These are phyloP conservation scores for Cryptus viduatorius DNA, from an alignment of 2,888 invertebrate species.

Conservation along the genomic window DNA sequence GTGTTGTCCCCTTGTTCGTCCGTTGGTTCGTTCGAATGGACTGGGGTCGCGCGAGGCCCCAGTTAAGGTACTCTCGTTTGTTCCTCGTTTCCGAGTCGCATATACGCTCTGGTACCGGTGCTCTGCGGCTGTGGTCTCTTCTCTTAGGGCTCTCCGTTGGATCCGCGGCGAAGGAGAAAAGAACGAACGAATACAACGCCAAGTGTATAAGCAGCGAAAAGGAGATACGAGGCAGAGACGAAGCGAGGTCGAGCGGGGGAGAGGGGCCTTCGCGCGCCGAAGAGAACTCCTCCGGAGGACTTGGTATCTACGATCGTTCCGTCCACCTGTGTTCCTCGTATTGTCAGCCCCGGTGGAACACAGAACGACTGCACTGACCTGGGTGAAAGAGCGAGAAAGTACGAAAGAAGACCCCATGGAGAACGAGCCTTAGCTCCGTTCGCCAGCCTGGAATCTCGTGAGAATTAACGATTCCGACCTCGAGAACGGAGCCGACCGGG, in stretches of 20 bases:
- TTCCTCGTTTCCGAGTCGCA: constrained; percentile 82
- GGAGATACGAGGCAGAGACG: constrained; percentile 27
- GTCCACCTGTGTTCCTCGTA: constrained; percentile 84
- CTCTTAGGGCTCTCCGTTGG: neutral
- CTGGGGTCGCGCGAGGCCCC: constrained; percentile 72
- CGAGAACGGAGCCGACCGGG: constrained; percentile 52
- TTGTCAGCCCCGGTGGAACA: constrained; percentile 80
- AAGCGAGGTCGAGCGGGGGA: constrained; percentile 36
- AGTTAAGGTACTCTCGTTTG: constrained; percentile 84
- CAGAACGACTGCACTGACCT: constrained; percentile 33
- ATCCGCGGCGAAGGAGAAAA: constrained; percentile 30
- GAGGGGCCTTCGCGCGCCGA: constrained; percentile 55
- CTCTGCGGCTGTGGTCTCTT: constrained; percentile 44
- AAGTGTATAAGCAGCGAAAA: constrained; percentile 29
- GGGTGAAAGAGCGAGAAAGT: constrained; percentile 30
- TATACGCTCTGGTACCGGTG: constrained; percentile 51
- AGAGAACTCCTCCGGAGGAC: constrained; percentile 59
- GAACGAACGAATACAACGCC: constrained; percentile 16
- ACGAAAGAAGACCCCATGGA: constrained; percentile 6
- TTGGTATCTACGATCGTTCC: constrained; percentile 68
- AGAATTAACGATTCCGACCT: constrained; percentile 81
- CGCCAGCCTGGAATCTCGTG: constrained; percentile 66
- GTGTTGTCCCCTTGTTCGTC: constrained; percentile 49
- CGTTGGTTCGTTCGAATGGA: constrained; percentile 69
- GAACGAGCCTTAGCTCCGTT: constrained; percentile 21